Percentiles rank a stretch among this genome's conserved stretches.
These are phyloP conservation scores for Sebastes itinus DNA, from an alignment of 2,797 vertebrate species.

Conservation along the genomic window DNA sequence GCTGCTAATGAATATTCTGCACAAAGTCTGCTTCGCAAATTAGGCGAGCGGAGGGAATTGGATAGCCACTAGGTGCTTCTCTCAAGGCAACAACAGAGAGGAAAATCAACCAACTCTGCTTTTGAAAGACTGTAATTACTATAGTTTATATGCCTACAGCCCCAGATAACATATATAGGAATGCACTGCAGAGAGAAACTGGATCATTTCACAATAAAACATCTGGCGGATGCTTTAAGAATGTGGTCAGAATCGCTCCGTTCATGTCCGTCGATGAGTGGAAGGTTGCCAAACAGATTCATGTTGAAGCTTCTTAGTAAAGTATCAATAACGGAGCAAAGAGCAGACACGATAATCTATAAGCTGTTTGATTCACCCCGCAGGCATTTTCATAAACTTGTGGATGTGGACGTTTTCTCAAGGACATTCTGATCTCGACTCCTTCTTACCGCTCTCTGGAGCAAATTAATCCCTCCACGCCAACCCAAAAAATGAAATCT, in stretches of 20 bases:
- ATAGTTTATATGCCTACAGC: neutral
- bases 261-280: neutral
- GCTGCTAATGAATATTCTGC: conserved; percentile 62
- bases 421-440: conserved; percentile 34
- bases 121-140: conserved; percentile 32
- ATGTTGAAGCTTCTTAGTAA: neutral
- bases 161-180: neutral
- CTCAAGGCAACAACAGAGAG: conserved; percentile 34
- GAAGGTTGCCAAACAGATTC: conserved; percentile 2
- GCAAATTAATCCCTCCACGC: conserved; percentile 40
- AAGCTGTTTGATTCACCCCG: neutral
- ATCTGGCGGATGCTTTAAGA: neutral
- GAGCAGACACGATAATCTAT: conserved; percentile 14
- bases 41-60: conserved; percentile 46
- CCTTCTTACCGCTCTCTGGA: conserved; percentile 14
- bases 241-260: neutral
- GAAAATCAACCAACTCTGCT: conserved; percentile 18
- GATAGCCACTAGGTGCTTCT: conserved; percentile 42
- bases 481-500: conserved; percentile 41
- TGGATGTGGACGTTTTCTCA: conserved; percentile 40
- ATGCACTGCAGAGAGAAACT: neutral
- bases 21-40: conserved; percentile 51
- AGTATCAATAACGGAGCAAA: neutral
- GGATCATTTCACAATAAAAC: conserved; percentile 2
- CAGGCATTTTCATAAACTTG: conserved; percentile 36